Evolutionary conservation across 2,113 vertebrate genomes (phyloP), one percentile per base, ranked within the genome.

Genomic region (Cairina moschata): DNA sequence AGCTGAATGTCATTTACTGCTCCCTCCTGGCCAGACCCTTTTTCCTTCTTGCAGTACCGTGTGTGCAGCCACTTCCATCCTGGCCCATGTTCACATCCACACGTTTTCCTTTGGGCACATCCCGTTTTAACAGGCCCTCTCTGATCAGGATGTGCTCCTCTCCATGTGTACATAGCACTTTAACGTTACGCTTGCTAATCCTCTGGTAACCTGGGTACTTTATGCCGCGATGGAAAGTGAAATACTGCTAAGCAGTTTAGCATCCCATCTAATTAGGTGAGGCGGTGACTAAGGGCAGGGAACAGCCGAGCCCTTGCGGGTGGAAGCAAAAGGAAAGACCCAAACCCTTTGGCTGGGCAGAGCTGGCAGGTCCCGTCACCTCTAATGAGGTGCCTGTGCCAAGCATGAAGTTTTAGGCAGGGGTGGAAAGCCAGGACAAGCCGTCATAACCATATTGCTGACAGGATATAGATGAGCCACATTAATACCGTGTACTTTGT

Each of bases 211-310:
- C 86, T 86, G 91, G 80, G n/a, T 74, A 94, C 88, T 77, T 93
- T 91, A 75, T 3, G 26, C 86, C 9, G 25, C 0, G 8, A 34
- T 88, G 93, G 96, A 96, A 96, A 96, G 95, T 94, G 92, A 96
- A 93, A 86, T 91, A 92, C 81, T 23, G 59, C 83, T 95, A 96
- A 94, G 89, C 92, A 86, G 90, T 92, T 96, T 94, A 95, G 81
- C 23, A 89, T 96, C 71, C 92, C 92, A n/a, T 84, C 77, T 93
- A 6, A 95, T 95, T 79, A 95, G 84, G 78, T 56, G 82, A 90
- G 63, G 75, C 23, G 14, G 63, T 79, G 67, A 55, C 89, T 92
- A 36, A 83, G 74, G 78, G 63, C 91, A 91, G 71, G 58, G 54
- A 63, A 40, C 50, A 23, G 38, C 31, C 6, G 2, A 74, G 62